These are phyloP conservation scores for Osmoderma eremita DNA, from an alignment of 2,888 invertebrate species.

Conservation along the genomic window DNA sequence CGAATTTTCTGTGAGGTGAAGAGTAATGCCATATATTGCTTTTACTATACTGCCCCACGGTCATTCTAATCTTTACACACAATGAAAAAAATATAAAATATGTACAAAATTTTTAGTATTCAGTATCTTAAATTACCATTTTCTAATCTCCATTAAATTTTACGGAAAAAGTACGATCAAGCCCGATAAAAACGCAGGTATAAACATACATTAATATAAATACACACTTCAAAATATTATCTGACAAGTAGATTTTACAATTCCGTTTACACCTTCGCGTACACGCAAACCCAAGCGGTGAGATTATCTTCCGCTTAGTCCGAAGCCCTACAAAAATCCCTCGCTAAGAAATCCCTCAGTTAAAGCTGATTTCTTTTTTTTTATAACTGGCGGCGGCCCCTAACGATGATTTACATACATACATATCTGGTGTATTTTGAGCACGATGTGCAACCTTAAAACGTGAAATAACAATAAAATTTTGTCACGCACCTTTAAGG, in stretches of 20 bases:
- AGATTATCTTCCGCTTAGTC: slow-evolving; percentile 31
- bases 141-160: too few relatives aligned
- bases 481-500: slow-evolving; percentile 23
- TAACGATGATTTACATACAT: slow-evolving; percentile 19
- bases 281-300: slow-evolving; percentile 2
- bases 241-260: slow-evolving; percentile 13
- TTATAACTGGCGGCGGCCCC: neutral
- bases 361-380: slow-evolving; percentile 30
- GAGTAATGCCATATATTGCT: too few relatives aligned
- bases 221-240: neutral
- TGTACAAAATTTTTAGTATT: too few relatives aligned
- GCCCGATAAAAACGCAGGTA: too few relatives aligned
- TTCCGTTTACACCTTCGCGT: slow-evolving; percentile 23
- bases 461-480: slow-evolving; percentile 15
- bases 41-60: too few relatives aligned
- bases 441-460: slow-evolving; percentile 7
- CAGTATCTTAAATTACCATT: too few relatives aligned
- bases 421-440: slow-evolving; percentile 8
- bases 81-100: too few relatives aligned
- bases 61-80: too few relatives aligned
- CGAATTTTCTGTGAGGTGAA: too few relatives aligned
- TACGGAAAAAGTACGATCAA: too few relatives aligned
- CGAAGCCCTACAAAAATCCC: slow-evolving; percentile 22
- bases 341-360: slow-evolving; percentile 34
- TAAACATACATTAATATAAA: neutral